phyloP scores from a whole-genome alignment of 1,140 invertebrate genomes.

The Bombus turneri region DNA sequence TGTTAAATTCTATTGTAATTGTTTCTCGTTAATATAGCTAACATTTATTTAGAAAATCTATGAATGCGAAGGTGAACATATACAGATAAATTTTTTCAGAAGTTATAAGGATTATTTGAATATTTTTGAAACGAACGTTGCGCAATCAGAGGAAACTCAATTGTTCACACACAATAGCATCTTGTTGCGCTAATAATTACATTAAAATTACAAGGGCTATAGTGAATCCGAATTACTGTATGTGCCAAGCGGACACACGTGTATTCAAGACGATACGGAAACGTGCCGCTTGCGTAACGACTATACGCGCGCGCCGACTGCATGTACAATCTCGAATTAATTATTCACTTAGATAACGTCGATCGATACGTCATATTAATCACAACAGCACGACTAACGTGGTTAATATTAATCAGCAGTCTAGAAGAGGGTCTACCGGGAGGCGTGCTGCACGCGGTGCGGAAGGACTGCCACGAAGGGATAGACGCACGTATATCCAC shows the following conservation, averaged over 20 bases:
- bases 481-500: constrained; percentile 50
- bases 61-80: not conserved
- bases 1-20: not conserved
- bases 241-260: constrained; percentile 42
- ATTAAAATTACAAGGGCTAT: constrained; percentile 27
- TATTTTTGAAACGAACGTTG: not conserved
- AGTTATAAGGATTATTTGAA: not conserved
- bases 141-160: not conserved
- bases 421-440: constrained; percentile 54
- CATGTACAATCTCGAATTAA: constrained; percentile 69
- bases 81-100: not conserved
- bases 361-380: constrained; percentile 70
- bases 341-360: constrained; percentile 70
- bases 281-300: constrained; percentile 49
- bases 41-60: not conserved
- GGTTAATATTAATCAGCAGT: constrained; percentile 73
- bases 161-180: not conserved
- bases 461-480: constrained; percentile 49
- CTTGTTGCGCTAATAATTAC: constrained; percentile 27
- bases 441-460: constrained; percentile 32
- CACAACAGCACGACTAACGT: constrained; percentile 66
- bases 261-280: constrained; percentile 46
- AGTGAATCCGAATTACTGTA: constrained; percentile 18
- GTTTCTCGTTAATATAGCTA: not conserved
- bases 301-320: constrained; percentile 42